Evolutionary conservation across 1,140 invertebrate species (phyloP), one percentile per base, ranked within the genome.

Genomic region (Heliconius congener): DNA sequence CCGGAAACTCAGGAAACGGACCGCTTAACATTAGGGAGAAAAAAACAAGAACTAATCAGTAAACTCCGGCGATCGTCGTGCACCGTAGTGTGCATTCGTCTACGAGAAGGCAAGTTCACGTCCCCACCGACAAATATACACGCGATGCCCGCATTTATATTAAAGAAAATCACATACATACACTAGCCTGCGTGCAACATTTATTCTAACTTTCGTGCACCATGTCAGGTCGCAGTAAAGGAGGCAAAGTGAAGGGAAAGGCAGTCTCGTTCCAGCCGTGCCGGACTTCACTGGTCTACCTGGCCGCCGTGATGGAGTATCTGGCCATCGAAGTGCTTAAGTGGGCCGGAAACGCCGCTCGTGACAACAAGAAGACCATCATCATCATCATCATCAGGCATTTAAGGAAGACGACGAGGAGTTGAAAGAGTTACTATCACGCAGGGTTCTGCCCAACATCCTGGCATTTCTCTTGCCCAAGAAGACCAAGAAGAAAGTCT

Each of bases 341-440:
- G 84, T 90, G 96, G 93, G 97, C 97, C 50, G 97, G 97, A 11
- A 97, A 98, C 86, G 97, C 97, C 42, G 97, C 97, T 1, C 88
- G 94, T 34, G 95, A 96, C 83, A 95, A 95, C 87, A 94, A 95
- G 84, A 95, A 95, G 85, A 95, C 95, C 3, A 95, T 97, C 80
- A 97, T 98, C 78, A 97, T 97, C 79, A 97, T 97, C 78, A 97
- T 97, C 79, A 97, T 97, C 0, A 95, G 97, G 82, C 97, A 98
- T 93, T 93, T 98, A 6, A 34, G 34, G 4, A 34, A 0, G 34
- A 34, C 94, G 98, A 98, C 94, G 97, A 98, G 87, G 97, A 98
- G 90, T 95, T 98, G 86, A 97, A 97, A 90, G 97, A 97, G 97
- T 98, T 0, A 98, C 97, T 5, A 98, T 98, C 83, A 97, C 97